Percentiles rank a stretch among this genome's conserved stretches.
Evolutionary conservation across 2,797 vertebrate species (phyloP).

Genomic region (Sarcophilus harrisii): DNA sequence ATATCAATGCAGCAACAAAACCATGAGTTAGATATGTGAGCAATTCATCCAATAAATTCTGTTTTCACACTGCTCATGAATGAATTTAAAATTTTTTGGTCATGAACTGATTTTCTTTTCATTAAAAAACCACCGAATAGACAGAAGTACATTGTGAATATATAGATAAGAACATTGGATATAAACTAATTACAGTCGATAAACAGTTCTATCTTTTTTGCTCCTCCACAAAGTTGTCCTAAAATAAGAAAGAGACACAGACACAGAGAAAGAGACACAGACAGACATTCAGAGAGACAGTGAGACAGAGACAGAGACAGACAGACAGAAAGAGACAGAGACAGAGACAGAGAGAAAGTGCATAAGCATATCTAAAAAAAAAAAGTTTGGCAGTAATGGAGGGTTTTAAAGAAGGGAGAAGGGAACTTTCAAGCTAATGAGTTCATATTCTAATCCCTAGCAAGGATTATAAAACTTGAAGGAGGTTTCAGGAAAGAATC

Average conservation of each 20-base stretch:
- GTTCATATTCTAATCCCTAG: background rate
- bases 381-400: background rate
- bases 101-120: constrained; percentile 5
- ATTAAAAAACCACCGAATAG: background rate
- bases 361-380: background rate
- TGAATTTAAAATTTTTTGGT: background rate
- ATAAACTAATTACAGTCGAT: background rate
- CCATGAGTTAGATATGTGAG: background rate
- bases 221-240: background rate
- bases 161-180: constrained; percentile 16
- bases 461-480: background rate
- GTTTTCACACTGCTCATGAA: background rate
- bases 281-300: background rate
- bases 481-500: background rate
- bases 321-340: background rate
- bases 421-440: background rate
- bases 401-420: background rate
- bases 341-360: no score
- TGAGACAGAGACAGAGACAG: background rate
- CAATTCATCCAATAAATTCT: background rate
- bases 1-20: background rate
- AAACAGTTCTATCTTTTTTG: constrained; percentile 21
- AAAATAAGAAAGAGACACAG: background rate
- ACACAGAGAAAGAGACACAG: background rate
- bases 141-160: background rate